These are phyloP conservation scores for Columbina picui DNA, from an alignment of 2,113 vertebrate species.

Conservation along the genomic window DNA sequence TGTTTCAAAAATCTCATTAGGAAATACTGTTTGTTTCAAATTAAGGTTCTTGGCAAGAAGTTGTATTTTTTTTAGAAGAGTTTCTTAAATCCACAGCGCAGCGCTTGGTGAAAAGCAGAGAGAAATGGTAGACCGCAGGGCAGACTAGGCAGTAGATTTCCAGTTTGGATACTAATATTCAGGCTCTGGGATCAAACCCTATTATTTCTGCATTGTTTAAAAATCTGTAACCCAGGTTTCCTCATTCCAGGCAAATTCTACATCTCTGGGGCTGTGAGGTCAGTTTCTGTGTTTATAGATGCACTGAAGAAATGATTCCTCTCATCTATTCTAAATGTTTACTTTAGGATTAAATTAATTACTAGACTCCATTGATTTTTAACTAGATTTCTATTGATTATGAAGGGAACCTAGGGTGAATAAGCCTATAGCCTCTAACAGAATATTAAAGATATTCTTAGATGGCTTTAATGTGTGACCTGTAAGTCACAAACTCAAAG, in stretches of 20 bases:
- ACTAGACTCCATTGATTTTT: not conserved
- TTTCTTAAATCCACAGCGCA: not conserved
- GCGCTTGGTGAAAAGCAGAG: not conserved
- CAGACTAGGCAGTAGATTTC: not conserved
- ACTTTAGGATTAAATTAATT: not conserved
- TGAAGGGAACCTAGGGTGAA: not conserved
- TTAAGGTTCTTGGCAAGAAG: not conserved
- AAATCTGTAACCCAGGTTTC: not conserved
- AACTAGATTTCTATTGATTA: conserved; percentile 1
- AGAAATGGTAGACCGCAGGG: not conserved
- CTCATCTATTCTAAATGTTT: not conserved
- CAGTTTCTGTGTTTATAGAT: not conserved
- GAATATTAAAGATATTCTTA: not conserved
- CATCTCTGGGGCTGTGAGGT: not conserved
- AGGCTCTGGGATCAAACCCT: not conserved
- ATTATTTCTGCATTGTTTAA: not conserved
- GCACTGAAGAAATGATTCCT: not conserved
- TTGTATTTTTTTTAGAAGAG: not conserved
- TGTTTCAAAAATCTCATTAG: not conserved
- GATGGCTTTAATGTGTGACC: not conserved
- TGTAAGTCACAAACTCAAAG: not conserved
- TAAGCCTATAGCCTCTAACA: not conserved
- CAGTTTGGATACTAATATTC: not conserved
- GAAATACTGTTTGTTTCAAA: not conserved
- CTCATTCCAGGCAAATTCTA: not conserved